Evolutionary conservation across 2,113 vertebrate genomes (phyloP).

Genomic region (Amblyopsis rosae): DNA sequence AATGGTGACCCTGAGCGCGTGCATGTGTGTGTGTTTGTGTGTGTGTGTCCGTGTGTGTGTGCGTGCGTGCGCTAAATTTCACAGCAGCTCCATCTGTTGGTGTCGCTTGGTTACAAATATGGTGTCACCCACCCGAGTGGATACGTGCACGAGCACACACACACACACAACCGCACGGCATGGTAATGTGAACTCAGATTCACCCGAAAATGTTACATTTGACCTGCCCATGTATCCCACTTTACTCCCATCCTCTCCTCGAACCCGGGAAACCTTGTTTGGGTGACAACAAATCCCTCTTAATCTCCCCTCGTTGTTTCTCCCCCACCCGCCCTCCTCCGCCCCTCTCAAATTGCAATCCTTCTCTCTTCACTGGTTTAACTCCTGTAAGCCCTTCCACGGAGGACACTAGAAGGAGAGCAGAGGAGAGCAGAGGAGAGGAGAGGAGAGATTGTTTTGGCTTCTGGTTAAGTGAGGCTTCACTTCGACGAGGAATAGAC

Average conservation of each 20-base stretch:
- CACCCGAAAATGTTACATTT: constrained; percentile 85
- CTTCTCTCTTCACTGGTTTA: too few species aligned
- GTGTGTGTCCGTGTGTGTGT: constrained; percentile 46
- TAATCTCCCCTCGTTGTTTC: not conserved
- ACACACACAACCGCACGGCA: constrained; percentile 61
- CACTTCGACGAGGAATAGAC: too few species aligned
- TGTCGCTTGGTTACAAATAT: constrained; percentile 68
- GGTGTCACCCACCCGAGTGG: constrained; percentile 61
- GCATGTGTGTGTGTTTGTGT: constrained; percentile 1
- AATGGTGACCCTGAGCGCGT: not conserved
- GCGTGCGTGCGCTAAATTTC: constrained; percentile 22
- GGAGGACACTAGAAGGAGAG: not conserved
- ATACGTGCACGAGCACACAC: constrained; percentile 21
- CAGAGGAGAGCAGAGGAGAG: not conserved
- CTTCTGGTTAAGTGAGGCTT: too few species aligned
- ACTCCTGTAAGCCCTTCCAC: too few species aligned
- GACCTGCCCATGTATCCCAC: constrained; percentile 87
- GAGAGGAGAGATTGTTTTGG: not conserved
- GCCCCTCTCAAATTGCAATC: not conserved
- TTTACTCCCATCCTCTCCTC: constrained; percentile 64
- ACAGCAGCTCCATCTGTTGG: constrained; percentile 75
- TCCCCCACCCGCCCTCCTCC: not conserved
- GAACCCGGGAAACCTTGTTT: constrained; percentile 5
- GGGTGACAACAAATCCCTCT: constrained; percentile 76
- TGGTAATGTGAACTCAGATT: constrained; percentile 99